Percentiles rank a stretch among this genome's conserved stretches.
These are phyloP conservation scores for Charina bottae DNA, from an alignment of 2,113 vertebrate species.

Conservation along the genomic window DNA sequence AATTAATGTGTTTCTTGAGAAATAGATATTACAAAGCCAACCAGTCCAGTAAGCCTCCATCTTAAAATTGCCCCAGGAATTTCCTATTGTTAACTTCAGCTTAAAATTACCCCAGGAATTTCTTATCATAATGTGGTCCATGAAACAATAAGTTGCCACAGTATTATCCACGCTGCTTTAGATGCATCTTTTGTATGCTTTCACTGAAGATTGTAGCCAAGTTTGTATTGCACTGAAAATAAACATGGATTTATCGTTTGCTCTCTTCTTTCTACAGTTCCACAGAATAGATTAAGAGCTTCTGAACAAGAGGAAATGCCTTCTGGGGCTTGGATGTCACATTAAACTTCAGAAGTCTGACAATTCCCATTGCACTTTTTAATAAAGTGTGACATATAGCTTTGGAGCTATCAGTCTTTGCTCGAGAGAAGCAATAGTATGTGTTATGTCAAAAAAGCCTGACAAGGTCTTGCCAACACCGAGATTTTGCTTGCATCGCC, in stretches of 20 bases:
- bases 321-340: slow-evolving; percentile 27
- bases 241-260: background rate
- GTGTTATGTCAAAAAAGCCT: slow-evolving; percentile 41
- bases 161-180: background rate
- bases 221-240: background rate
- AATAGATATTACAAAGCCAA: background rate
- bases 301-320: background rate
- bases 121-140: background rate
- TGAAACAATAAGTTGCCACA: background rate
- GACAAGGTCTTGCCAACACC: slow-evolving; percentile 20
- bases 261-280: slow-evolving; percentile 15
- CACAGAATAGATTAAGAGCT: slow-evolving; percentile 1
- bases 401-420: slow-evolving; percentile 45
- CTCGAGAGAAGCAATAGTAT: slow-evolving; percentile 32
- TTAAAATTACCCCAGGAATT: background rate
- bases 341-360: slow-evolving; percentile 31
- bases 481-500: slow-evolving; percentile 29
- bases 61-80: background rate
- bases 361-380: slow-evolving; percentile 32
- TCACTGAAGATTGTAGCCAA: rapidly evolving
- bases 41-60: background rate
- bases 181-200: background rate
- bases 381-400: slow-evolving; percentile 53
- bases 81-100: background rate
- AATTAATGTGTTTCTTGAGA: background rate